These are phyloP conservation scores for Mus caroli DNA, from an alignment of 2,797 vertebrate species.

Conservation along the genomic window DNA sequence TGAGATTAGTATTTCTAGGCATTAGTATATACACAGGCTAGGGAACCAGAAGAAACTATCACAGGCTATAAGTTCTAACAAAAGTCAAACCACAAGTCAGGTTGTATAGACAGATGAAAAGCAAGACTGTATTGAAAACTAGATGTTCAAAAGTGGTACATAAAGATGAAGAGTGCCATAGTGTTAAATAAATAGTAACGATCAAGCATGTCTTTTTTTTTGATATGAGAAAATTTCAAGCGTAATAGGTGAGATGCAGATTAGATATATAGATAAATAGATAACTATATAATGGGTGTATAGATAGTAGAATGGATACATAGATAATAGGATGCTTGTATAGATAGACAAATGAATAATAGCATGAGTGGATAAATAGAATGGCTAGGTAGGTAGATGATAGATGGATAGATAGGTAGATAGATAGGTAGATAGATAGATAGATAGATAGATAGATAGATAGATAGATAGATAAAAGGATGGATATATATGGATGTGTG, in stretches of 20 bases:
- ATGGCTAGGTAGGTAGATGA: background rate
- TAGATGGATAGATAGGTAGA: background rate
- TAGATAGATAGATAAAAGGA: background rate
- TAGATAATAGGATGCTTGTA: background rate
- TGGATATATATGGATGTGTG: no score
- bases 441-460: background rate
- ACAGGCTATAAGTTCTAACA: background rate
- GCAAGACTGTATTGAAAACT: background rate
- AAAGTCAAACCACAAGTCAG: background rate
- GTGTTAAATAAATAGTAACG: background rate
- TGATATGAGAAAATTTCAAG: background rate
- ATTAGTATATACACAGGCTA: background rate
- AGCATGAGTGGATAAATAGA: background rate
- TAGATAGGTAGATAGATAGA: background rate
- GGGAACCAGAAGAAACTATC: background rate
- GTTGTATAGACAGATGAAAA: background rate
- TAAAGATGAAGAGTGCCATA: background rate
- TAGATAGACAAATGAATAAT: no score
- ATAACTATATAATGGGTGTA: background rate
- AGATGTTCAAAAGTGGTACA: background rate
- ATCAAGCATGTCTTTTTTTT: background rate
- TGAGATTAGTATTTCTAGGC: background rate
- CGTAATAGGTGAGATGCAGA: background rate
- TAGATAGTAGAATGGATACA: background rate
- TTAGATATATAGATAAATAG: background rate